Conservation (phyloP, 2,113 vertebrate genomes). For the Electrona antarctica region DNA sequence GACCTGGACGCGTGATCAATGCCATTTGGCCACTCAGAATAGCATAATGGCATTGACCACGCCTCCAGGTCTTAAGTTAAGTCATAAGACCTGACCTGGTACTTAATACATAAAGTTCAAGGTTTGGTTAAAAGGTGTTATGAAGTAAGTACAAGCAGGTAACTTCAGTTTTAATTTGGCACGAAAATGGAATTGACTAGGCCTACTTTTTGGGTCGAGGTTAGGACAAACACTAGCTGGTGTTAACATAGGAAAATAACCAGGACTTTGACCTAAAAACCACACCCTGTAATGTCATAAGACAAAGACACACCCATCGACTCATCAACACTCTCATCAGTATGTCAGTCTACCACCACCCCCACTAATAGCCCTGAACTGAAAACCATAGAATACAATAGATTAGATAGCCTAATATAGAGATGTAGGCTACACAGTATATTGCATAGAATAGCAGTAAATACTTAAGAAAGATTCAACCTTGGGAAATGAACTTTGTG, state of each 20-base stretch:
- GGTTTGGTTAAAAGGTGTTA: background rate
- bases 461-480: too few relatives aligned
- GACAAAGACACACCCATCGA: background rate
- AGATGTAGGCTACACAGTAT: background rate
- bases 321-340: background rate
- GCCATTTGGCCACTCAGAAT: too few relatives aligned
- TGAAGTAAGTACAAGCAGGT: too few relatives aligned
- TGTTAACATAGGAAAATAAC: background rate
- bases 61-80: too few relatives aligned
- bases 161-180: too few relatives aligned
- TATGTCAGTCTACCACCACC: background rate
- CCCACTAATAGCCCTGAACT: background rate
- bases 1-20: too few relatives aligned
- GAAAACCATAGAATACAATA: background rate
- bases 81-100: too few relatives aligned
- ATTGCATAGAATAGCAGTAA: background rate
- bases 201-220: too few relatives aligned
- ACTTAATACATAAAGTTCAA: background rate
- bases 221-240: too few relatives aligned
- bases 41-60: too few relatives aligned
- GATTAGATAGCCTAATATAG: background rate
- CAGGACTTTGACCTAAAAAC: conserved; percentile 54
- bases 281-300: conserved; percentile 23
- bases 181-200: too few relatives aligned
- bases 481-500: too few relatives aligned